Conservation (phyloP, 35 echinoderm and acorn worm genomes). For the Holothuria glaberrima region DNA sequence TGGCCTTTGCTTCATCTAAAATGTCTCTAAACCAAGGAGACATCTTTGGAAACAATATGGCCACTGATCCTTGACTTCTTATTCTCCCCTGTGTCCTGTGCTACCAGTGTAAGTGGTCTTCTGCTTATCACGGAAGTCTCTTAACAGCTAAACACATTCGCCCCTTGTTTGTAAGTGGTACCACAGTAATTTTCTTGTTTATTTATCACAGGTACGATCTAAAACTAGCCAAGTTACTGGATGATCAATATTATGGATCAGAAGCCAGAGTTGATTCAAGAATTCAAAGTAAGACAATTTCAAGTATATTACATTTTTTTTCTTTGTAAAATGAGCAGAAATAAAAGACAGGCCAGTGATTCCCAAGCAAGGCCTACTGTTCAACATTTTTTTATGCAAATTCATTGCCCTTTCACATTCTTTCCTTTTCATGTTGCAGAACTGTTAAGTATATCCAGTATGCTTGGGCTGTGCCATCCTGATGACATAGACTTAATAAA, state of each 20-base stretch:
- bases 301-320: background rate
- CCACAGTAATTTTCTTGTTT: too few relatives aligned
- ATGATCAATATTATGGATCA: conserved; percentile 73
- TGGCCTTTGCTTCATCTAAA: too few relatives aligned
- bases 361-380: background rate
- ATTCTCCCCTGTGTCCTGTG: too few relatives aligned
- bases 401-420: background rate
- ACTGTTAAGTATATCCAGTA: conserved; percentile 67
- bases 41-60: too few relatives aligned
- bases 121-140: too few relatives aligned
- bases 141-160: too few relatives aligned
- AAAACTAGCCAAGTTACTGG: conserved; percentile 83
- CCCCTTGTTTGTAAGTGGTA: too few relatives aligned
- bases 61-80: too few relatives aligned
- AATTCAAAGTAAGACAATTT: conserved; percentile 77
- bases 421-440: conserved; percentile 45
- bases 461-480: conserved; percentile 76
- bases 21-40: too few relatives aligned
- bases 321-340: background rate
- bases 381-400: too few relatives aligned
- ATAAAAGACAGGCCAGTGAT: background rate
- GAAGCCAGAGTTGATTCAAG: conserved; percentile 93
- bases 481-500: conserved; percentile 92
- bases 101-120: too few relatives aligned
- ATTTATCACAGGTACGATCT: conserved; percentile 71